Evolutionary conservation across 1,140 invertebrate species (phyloP).

Genomic region (Papilio xuthus): DNA sequence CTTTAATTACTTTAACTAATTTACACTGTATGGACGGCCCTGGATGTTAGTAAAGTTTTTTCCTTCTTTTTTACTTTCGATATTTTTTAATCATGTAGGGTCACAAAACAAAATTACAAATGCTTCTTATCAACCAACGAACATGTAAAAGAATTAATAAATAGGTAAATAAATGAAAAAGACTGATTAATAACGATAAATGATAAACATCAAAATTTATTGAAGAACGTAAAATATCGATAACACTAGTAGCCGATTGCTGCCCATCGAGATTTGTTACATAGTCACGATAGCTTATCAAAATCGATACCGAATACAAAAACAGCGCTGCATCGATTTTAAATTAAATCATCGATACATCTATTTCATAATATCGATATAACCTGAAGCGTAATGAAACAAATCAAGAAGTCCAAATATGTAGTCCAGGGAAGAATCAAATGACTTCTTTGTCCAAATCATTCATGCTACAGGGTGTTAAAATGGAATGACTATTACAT

Average conservation of each 20-base stretch:
- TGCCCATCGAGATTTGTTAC: constrained; percentile 21
- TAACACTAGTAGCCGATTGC: constrained; percentile 23
- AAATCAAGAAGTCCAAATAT: no score
- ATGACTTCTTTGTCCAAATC: no score
- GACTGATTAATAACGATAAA: not conserved
- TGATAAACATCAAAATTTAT: constrained; percentile 12
- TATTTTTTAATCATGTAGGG: no score
- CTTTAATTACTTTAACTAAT: not conserved
- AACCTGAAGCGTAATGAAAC: no score
- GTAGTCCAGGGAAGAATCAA: no score
- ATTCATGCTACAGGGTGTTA: no score
- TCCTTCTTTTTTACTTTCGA: no score
- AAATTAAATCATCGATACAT: not conserved
- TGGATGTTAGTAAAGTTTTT: no score
- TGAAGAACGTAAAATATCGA: constrained; percentile 11
- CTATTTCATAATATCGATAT: not conserved
- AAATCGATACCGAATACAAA: not conserved
- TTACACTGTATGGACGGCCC: not conserved
- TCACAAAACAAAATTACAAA: no score
- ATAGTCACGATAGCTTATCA: constrained; percentile 3
- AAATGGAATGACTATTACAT: no score
- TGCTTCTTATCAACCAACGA: not conserved
- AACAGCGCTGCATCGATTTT: not conserved
- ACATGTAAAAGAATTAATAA: not conserved
- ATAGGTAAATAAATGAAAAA: not conserved